Evolutionary conservation across 1,140 invertebrate species (phyloP).

Genomic region (Drosophila nikananu): DNA sequence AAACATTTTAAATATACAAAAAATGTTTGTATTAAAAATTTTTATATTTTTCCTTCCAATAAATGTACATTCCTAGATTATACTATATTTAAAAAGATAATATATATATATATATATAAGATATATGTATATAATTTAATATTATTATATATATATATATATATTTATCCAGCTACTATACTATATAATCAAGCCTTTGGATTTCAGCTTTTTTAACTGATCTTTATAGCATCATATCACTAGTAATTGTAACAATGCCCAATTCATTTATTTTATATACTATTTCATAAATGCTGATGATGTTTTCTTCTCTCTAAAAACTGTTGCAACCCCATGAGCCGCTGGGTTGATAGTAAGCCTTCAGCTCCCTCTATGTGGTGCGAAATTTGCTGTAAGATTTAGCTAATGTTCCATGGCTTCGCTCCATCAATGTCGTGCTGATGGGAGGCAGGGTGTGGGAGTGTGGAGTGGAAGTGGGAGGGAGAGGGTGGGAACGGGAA

Average conservation of each 20-base stretch:
- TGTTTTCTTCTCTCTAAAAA: conserved; percentile 8
- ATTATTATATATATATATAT: no score
- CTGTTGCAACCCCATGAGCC: conserved; percentile 25
- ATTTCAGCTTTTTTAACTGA: neutral
- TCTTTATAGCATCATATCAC: no score
- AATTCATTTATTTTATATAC: neutral
- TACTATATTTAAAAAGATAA: no score
- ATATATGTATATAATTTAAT: no score
- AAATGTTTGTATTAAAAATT: no score
- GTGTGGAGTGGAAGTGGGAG: no score
- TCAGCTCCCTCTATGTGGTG: conserved; percentile 24
- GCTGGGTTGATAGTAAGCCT: neutral
- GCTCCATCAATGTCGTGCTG: conserved; percentile 67
- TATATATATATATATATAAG: no score
- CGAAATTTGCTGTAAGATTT: conserved; percentile 68
- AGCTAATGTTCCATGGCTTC: conserved; percentile 70
- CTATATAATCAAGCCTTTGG: neutral
- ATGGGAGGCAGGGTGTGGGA: neutral
- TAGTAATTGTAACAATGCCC: neutral
- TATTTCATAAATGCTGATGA: neutral
- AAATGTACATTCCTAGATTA: no score
- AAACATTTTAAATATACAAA: no score
- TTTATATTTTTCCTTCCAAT: no score
- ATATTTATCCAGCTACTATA: neutral
- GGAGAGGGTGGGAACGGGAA: no score